Percentiles rank a stretch among this genome's conserved stretches.
Conservation (phyloP, 1,140 invertebrate species). For the Acromyrmex charruanus region DNA sequence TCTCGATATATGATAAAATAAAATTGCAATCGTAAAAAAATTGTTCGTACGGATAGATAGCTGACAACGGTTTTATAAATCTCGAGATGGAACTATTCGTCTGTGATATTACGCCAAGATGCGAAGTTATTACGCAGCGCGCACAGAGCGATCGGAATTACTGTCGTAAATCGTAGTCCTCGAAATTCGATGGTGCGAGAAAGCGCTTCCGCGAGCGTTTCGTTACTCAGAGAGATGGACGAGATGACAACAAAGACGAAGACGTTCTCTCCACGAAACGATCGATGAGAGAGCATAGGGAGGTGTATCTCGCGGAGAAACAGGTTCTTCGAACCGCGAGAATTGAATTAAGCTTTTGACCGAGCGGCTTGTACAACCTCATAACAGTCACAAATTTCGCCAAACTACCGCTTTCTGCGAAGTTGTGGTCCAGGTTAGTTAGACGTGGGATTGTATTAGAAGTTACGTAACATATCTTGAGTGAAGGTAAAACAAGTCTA, state of each 20-base stretch:
- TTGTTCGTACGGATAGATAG: neutral
- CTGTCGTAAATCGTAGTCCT: slow-evolving; percentile 55
- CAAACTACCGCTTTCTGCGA: slow-evolving; percentile 27
- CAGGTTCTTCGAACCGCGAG: slow-evolving; percentile 41
- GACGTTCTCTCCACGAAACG: slow-evolving; percentile 33
- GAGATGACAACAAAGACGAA: slow-evolving; percentile 55
- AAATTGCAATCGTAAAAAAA: slow-evolving; percentile 8
- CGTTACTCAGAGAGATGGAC: slow-evolving; percentile 43
- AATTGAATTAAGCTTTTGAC: slow-evolving; percentile 60
- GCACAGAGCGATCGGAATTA: slow-evolving; percentile 48
- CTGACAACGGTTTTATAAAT: slow-evolving; percentile 51
- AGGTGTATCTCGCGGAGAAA: slow-evolving; percentile 17
- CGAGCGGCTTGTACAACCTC: slow-evolving; percentile 42
- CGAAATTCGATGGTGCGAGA: slow-evolving; percentile 61
- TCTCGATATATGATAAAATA: neutral
- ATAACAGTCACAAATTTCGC: slow-evolving; percentile 48
- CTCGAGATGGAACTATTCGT: slow-evolving; percentile 19
- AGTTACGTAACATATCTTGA: neutral
- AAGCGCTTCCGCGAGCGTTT: slow-evolving; percentile 54
- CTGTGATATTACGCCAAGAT: slow-evolving; percentile 28
- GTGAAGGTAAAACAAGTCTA: neutral
- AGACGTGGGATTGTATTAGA: neutral
- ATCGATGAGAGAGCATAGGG: slow-evolving; percentile 1
- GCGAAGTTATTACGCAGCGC: slow-evolving; percentile 46
- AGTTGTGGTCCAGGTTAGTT: neutral